Evolutionary conservation across 2,888 invertebrate genomes (phyloP).

Genomic region (Mylabris sibirica): DNA sequence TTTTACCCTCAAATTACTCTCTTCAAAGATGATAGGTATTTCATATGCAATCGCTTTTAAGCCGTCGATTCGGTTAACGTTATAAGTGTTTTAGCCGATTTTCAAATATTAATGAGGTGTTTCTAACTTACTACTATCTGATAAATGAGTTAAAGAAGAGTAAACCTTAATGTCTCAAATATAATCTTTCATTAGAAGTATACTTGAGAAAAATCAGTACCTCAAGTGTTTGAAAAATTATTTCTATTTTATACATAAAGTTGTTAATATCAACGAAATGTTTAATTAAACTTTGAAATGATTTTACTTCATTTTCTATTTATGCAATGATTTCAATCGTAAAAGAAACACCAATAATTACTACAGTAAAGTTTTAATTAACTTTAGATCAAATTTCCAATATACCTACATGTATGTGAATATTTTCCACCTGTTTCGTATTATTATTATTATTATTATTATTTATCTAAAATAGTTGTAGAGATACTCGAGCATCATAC

Average conservation of each 20-base stretch:
- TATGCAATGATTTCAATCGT: conserved; percentile 7
- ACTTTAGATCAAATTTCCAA: background rate
- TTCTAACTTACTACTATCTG: conserved; percentile 4
- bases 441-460: background rate
- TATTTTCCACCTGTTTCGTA: background rate
- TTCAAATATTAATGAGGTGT: conserved; percentile 33
- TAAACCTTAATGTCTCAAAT: conserved; percentile 19
- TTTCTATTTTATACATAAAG: conserved; percentile 44
- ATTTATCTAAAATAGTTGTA: background rate
- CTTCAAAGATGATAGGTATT: conserved; percentile 45
- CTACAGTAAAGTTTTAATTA: background rate
- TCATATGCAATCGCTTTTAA: conserved; percentile 41
- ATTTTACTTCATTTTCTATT: conserved; percentile 36
- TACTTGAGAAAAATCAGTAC: conserved; percentile 39
- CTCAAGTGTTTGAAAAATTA: conserved; percentile 42
- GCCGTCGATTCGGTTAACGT: conserved; percentile 16
- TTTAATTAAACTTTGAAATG: conserved; percentile 47
- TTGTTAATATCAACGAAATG: conserved; percentile 39
- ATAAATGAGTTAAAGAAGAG: conserved; percentile 18
- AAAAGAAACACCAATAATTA: background rate
- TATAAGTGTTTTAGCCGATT: conserved; percentile 32
- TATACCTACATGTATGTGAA: background rate
- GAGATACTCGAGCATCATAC: background rate
- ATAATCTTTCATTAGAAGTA: conserved; percentile 41
- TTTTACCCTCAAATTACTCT: conserved; percentile 40